phyloP scores from a whole-genome alignment of 2,888 invertebrate species.

The Heliconius ethilla region DNA sequence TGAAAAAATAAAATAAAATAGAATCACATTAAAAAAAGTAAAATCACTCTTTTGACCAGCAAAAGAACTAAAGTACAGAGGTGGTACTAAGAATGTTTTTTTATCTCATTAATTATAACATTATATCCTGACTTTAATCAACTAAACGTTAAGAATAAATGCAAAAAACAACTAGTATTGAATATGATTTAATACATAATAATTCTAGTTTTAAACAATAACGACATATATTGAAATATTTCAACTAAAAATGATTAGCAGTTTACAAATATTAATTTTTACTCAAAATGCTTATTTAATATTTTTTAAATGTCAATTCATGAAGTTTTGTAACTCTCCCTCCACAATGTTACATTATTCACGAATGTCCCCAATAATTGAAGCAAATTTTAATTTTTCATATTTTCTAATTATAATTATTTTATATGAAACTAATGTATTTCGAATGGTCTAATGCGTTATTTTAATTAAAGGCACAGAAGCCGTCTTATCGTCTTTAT shows the following conservation, averaged over 20 bases:
- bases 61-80: conserved; percentile 7
- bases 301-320: no score
- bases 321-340: no score
- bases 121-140: background rate
- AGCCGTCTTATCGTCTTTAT: conserved; percentile 30
- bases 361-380: background rate
- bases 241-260: no score
- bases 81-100: background rate
- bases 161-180: background rate
- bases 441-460: conserved; percentile 2
- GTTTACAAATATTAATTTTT: no score
- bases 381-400: background rate
- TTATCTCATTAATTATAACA: background rate
- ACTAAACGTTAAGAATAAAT: background rate
- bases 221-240: no score
- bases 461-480: conserved; percentile 25
- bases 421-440: conserved; percentile 1
- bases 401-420: background rate
- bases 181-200: background rate
- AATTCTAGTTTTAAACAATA: background rate
- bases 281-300: no score
- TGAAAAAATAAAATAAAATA: background rate
- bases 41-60: conserved; percentile 23
- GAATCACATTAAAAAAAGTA: background rate
- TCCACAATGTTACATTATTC: background rate